Evolutionary conservation across 2,797 vertebrate genomes (phyloP), one percentile per base, ranked within the genome.

Genomic region (Calcarius lapponicus): DNA sequence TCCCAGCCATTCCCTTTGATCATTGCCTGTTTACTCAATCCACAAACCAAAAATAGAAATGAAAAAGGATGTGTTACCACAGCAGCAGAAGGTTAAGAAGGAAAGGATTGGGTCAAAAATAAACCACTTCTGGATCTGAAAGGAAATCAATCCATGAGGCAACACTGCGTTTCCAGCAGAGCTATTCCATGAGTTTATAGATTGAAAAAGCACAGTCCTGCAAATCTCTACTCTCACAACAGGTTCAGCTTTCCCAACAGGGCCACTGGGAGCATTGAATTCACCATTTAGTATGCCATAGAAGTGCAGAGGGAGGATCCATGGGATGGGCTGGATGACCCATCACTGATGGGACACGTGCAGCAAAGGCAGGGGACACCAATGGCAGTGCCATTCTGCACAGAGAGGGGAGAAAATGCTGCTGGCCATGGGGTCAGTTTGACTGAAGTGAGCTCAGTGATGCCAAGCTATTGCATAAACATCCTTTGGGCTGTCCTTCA

Each of bases 261-360:
- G 78, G n/a, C n/a, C 50, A 10, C 38, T 71, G 75, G 20, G 24
- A 80, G 21, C 15, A 12, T 2, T 0, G 1, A 60, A 64, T 69
- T 74, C 40, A 29, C 12, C 4, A 0, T 28, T 17, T 66, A 40
- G 16, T 45, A 57, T 17, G 3, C 45, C 4, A 3, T 25, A 57
- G 56, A 54, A 57, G 22, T 8, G 31, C n/a, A 79, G 43, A 86
- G 73, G 60, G 42, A 80, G 36, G 38, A 28, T 20, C 25, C 1
- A 0, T 22, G 47, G 45, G 72, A 12, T 1, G 19, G 48, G n/a
- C 13, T 31, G 17, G 64, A 7, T 38, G 43, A 26, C 54, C 48
- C 24, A 2, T 4, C 2, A 2, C 20, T 0, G 0, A 13, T 25
- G 60, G 28, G 58, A 69, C 40, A 36, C 0, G 0, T 8, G 32